Percentiles rank a stretch among this genome's conserved stretches.
Conservation (phyloP, 1,140 invertebrate species). For the Tigriopus japonicus region DNA sequence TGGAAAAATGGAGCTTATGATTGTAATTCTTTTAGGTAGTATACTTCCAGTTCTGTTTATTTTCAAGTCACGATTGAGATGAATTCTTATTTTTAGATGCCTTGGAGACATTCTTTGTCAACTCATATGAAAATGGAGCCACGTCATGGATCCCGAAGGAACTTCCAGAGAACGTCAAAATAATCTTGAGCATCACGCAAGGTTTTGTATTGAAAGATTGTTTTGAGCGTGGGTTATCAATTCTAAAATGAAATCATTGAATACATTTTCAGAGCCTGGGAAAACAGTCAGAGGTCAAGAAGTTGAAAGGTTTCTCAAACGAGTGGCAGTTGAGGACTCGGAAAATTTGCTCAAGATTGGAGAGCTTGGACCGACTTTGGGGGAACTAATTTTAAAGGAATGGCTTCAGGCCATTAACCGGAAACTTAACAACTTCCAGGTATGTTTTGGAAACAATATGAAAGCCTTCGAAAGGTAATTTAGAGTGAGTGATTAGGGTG, state of each 20-base stretch:
- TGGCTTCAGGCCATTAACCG: not conserved
- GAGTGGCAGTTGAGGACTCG: not conserved
- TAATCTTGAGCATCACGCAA: not conserved
- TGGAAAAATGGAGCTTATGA: not conserved
- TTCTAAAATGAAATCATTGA: no score
- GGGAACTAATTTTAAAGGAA: not conserved
- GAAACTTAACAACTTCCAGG: not conserved
- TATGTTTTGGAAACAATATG: not conserved
- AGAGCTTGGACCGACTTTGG: not conserved
- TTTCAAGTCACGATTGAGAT: not conserved
- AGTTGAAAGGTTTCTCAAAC: not conserved
- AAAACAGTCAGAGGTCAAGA: not conserved
- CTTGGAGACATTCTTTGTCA: constrained; percentile 8
- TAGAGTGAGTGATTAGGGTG: no score
- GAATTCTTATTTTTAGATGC: constrained; percentile 3
- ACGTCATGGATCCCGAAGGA: constrained; percentile 3
- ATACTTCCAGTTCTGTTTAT: not conserved
- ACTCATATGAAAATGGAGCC: constrained; percentile 4
- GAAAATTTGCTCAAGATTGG: not conserved
- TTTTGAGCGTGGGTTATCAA: no score
- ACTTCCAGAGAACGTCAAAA: constrained; percentile 4
- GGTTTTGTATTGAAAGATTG: not conserved
- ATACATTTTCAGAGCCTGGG: no score
- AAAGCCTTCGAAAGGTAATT: no score
- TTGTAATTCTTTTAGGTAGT: constrained; percentile 3